Evolutionary conservation across 1,140 invertebrate genomes (phyloP).

Genomic region (Adoxophyes honmai): DNA sequence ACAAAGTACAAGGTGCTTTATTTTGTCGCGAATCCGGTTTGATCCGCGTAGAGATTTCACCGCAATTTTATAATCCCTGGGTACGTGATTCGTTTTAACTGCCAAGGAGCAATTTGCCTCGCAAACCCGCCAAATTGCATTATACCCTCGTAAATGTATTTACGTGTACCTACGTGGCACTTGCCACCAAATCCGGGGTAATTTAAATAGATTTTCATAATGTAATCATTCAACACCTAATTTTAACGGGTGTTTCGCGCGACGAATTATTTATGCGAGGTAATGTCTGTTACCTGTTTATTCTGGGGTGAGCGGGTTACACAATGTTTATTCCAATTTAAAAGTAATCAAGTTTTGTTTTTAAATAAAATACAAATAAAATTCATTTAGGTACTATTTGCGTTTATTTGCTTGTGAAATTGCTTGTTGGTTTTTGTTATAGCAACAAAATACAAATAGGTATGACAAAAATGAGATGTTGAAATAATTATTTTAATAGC

Average conservation of each 20-base stretch:
- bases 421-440: too few relatives aligned
- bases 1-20: conserved; percentile 34
- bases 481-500: too few relatives aligned
- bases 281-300: too few relatives aligned
- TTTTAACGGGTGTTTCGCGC: conserved; percentile 23
- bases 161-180: conserved; percentile 11
- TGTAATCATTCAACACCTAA: conserved; percentile 20
- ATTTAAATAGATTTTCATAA: conserved; percentile 36
- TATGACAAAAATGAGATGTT: too few relatives aligned
- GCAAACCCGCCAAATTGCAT: conserved; percentile 44
- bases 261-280: conserved; percentile 23
- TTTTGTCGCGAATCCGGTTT: conserved; percentile 40
- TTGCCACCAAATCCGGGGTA: conserved; percentile 16
- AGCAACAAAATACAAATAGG: too few relatives aligned
- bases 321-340: too few relatives aligned
- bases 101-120: conserved; percentile 52
- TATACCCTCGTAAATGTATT: conserved; percentile 35
- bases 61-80: conserved; percentile 51
- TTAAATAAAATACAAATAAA: too few relatives aligned
- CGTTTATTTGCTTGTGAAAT: too few relatives aligned
- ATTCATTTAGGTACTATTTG: too few relatives aligned
- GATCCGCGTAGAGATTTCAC: conserved; percentile 39
- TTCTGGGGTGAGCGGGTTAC: too few relatives aligned
- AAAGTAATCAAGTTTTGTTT: too few relatives aligned
- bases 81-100: conserved; percentile 54